A percentile compares a stretch with the other conserved stretches of the same genome.
Conservation (phyloP, 2,888 invertebrate species). For the Agonopterix subpropinquella region DNA sequence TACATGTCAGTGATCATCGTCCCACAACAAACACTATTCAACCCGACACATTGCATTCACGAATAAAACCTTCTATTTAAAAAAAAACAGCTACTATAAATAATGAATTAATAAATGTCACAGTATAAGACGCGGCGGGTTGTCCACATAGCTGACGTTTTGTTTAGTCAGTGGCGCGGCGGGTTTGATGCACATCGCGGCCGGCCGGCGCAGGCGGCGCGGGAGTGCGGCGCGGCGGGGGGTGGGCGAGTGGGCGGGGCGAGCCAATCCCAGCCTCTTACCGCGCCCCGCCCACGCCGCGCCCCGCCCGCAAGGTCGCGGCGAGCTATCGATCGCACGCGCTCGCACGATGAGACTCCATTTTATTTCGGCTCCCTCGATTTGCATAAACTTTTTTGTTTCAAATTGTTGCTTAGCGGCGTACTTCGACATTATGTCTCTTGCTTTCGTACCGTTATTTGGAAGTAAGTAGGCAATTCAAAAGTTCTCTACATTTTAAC, state of each 20-base stretch:
- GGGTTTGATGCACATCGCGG: conserved; percentile 17
- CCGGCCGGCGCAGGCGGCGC: conserved; percentile 16
- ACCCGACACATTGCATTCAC: conserved; percentile 19
- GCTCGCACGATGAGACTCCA: conserved; percentile 58
- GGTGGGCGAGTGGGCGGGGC: conserved; percentile 37
- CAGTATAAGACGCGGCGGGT: conserved; percentile 20
- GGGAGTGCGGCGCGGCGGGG: conserved; percentile 32
- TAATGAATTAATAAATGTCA: conserved; percentile 17
- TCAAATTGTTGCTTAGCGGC: conserved; percentile 44
- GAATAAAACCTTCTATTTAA: conserved; percentile 3
- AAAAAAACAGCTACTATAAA: neutral
- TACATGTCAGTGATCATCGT: conserved; percentile 72
- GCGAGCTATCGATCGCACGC: conserved; percentile 68
- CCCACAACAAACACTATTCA: conserved; percentile 32
- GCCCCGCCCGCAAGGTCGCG: conserved; percentile 70
- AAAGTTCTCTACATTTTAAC: too few species aligned
- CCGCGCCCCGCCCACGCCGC: conserved; percentile 56
- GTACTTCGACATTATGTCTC: conserved; percentile 22
- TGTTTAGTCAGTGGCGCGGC: conserved; percentile 19
- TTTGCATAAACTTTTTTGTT: conserved; percentile 73
- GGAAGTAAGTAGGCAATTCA: too few species aligned
- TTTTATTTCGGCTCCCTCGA: conserved; percentile 70
- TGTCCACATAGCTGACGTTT: conserved; percentile 21
- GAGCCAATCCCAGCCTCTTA: conserved; percentile 62
- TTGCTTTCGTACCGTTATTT: neutral